phyloP scores from a whole-genome alignment of 23 tunicate species.

The Ascidia mentula region DNA sequence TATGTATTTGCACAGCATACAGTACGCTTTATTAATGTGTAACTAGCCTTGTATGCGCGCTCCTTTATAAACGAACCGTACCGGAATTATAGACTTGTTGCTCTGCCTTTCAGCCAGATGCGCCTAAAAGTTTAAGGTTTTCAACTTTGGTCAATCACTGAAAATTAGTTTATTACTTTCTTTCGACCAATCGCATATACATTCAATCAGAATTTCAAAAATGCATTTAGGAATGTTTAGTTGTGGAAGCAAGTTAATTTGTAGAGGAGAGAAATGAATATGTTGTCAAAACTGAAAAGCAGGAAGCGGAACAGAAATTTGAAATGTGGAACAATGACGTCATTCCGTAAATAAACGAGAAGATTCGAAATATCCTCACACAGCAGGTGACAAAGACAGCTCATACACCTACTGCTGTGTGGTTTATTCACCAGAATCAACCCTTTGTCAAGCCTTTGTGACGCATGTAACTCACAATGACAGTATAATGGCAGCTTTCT shows the following conservation, averaged over 20 bases:
- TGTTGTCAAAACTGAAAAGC: not conserved
- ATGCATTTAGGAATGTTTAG: no score
- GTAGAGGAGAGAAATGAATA: not conserved
- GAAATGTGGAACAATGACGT: not conserved
- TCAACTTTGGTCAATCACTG: no score
- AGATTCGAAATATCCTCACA: not conserved
- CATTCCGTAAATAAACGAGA: not conserved
- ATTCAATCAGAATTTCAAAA: not conserved
- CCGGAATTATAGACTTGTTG: no score
- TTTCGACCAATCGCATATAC: no score
- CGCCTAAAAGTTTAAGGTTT: no score
- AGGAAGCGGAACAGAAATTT: not conserved
- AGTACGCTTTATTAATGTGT: not conserved
- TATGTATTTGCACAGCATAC: not conserved
- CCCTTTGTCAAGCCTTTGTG: not conserved
- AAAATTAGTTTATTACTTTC: no score
- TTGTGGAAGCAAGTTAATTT: no score
- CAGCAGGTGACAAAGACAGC: not conserved
- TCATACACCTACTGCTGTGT: conserved; percentile 5
- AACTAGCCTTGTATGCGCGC: not conserved
- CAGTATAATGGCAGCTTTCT: not conserved
- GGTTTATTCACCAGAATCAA: not conserved
- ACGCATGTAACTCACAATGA: not conserved
- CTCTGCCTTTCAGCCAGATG: no score
- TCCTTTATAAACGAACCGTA: not conserved